Percentiles rank a stretch among this genome's conserved stretches.
phyloP scores from a whole-genome alignment of 2,113 vertebrate genomes.

The Chitala chitala region DNA sequence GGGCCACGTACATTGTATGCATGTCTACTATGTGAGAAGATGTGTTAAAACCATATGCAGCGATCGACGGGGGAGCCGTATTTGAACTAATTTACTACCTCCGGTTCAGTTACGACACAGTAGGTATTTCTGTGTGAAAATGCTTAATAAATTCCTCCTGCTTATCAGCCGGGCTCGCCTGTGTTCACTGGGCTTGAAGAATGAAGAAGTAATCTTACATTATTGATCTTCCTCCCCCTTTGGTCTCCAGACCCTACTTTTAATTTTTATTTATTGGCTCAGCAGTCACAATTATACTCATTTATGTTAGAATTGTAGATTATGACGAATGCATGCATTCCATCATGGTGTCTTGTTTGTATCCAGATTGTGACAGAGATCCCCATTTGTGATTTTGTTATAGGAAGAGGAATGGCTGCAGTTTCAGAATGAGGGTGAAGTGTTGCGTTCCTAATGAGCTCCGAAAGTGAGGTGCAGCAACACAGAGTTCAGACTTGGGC shows the following conservation, averaged over 20 bases:
- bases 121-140: not conserved
- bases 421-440: not conserved
- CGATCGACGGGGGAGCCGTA: not conserved
- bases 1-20: too few species aligned
- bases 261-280: conserved; percentile 1
- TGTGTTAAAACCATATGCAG: not conserved
- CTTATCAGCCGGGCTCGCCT: not conserved
- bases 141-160: not conserved
- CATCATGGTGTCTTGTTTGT: not conserved
- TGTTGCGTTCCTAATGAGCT: not conserved
- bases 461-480: not conserved
- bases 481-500: not conserved
- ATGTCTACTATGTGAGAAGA: not conserved
- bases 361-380: conserved; percentile 1
- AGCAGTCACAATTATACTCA: not conserved
- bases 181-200: not conserved
- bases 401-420: not conserved
- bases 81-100: not conserved
- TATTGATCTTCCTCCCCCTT: conserved; percentile 8
- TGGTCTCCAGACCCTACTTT: not conserved
- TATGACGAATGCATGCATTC: not conserved
- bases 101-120: not conserved
- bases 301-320: not conserved
- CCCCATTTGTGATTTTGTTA: conserved; percentile 10
- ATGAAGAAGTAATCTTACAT: not conserved